A percentile compares a stretch with the other conserved stretches of the same genome.
Evolutionary conservation across 2,113 vertebrate species (phyloP).

Genomic region (Marmota monax): DNA sequence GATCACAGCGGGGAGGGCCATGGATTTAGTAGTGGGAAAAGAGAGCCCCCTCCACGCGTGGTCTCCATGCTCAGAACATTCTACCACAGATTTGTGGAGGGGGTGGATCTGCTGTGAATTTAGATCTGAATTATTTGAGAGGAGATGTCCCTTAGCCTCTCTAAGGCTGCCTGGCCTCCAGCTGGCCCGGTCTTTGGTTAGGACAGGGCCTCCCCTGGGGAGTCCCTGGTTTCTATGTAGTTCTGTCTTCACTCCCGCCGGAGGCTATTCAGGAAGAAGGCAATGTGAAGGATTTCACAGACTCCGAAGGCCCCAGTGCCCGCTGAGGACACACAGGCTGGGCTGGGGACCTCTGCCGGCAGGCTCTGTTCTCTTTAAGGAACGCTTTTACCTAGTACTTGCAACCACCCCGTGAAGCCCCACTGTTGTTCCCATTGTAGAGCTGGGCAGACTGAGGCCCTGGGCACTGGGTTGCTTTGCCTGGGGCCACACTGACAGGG

Average conservation of each 20-base stretch:
- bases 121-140: constrained; percentile 65
- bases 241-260: neutral
- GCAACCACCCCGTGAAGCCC: fast-evolving
- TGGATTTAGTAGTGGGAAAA: constrained; percentile 65
- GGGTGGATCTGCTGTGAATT: constrained; percentile 63
- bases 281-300: neutral
- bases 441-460: neutral
- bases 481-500: fast-evolving
- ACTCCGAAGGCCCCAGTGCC: neutral
- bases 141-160: constrained; percentile 66
- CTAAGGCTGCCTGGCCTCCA: neutral
- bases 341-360: neutral
- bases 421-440: neutral
- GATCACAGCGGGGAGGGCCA: constrained; percentile 79
- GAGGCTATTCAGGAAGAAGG: neutral
- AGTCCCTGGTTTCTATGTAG: neutral
- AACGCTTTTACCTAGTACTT: neutral
- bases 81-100: constrained; percentile 68
- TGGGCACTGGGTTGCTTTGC: neutral
- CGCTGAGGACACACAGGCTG: neutral
- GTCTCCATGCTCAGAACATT: neutral
- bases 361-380: neutral
- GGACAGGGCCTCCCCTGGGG: neutral
- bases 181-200: neutral
- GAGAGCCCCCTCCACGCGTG: constrained; percentile 1